Conservation (phyloP, 2,113 vertebrate species). For the Lethenteron camtschaticum region DNA sequence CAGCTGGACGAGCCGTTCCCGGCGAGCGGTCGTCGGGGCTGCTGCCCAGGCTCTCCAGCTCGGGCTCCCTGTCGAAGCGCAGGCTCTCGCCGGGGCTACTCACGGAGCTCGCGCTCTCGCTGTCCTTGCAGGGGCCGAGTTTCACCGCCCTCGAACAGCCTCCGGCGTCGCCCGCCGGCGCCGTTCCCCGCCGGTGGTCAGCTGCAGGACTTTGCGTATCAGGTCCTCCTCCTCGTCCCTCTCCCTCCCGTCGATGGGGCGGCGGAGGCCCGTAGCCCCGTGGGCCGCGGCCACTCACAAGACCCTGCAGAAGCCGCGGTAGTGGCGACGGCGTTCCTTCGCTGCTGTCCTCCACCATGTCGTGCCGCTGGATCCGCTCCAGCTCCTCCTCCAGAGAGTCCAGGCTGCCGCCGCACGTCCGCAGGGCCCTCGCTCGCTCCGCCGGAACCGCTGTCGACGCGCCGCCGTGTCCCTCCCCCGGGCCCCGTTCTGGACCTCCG, state of each 20-base stretch:
- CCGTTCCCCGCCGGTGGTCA: no score
- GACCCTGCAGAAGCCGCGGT: conserved; percentile 15
- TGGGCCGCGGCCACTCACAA: no score
- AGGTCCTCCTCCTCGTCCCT: no score
- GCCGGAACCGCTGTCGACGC: conserved; percentile 55
- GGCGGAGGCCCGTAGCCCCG: no score
- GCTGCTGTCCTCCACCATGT: conserved; percentile 86
- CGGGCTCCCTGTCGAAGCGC: conserved; percentile 73
- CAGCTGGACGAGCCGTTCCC: conserved; percentile 70
- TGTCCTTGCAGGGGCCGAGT: background rate
- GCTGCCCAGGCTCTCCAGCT: conserved; percentile 93
- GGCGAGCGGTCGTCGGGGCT: conserved; percentile 80
- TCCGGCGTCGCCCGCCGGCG: no score
- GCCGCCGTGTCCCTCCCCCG: conserved; percentile 66
- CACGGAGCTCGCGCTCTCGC: background rate
- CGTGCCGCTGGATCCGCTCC: conserved; percentile 71
- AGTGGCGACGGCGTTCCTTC: conserved; percentile 70
- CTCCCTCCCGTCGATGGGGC: no score
- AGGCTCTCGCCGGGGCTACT: background rate
- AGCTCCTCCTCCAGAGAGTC: conserved; percentile 71
- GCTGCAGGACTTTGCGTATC: no score
- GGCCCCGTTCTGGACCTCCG: conserved; percentile 41
- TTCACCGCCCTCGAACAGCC: no score
- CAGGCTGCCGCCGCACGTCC: conserved; percentile 30
- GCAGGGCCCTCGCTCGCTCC: conserved; percentile 40